Conservation (phyloP, 1,140 invertebrate species). For the Dryas iulia region DNA sequence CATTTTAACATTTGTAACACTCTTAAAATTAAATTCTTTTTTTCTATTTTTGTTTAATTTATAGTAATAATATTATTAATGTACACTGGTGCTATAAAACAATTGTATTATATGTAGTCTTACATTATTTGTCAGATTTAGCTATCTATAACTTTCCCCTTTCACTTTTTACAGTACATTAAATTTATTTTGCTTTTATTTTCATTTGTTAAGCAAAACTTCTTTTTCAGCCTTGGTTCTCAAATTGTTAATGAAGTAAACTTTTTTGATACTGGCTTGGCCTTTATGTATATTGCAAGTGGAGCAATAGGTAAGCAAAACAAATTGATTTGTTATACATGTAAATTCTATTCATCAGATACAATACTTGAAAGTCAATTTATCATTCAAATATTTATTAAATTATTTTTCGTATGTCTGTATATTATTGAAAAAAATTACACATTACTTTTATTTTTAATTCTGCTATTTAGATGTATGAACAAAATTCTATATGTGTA, state of each 20-base stretch:
- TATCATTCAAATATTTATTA: too few relatives aligned
- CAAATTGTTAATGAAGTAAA: slow-evolving; percentile 65
- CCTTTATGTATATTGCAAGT: slow-evolving; percentile 67
- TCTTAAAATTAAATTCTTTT: background rate
- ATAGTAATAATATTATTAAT: background rate
- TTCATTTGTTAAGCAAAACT: slow-evolving; percentile 24
- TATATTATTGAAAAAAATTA: too few relatives aligned
- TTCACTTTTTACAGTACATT: slow-evolving; percentile 37
- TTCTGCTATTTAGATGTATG: too few relatives aligned
- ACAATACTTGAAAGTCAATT: too few relatives aligned
- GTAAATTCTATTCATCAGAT: too few relatives aligned
- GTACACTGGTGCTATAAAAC: background rate
- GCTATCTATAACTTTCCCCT: slow-evolving; percentile 17
- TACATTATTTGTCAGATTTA: background rate
- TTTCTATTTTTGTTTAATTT: background rate
- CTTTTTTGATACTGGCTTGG: slow-evolving; percentile 68
- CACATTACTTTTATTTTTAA: too few relatives aligned
- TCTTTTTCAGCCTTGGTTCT: slow-evolving; percentile 66
- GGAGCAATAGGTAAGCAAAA: slow-evolving; percentile 67
- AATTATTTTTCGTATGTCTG: too few relatives aligned
- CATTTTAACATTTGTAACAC: background rate
- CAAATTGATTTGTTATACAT: too few relatives aligned
- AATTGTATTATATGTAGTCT: background rate
- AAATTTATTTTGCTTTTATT: slow-evolving; percentile 17
- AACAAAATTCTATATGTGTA: too few relatives aligned